These are phyloP conservation scores for Bothrops jararaca DNA, from an alignment of 2,113 vertebrate species.

Conservation along the genomic window DNA sequence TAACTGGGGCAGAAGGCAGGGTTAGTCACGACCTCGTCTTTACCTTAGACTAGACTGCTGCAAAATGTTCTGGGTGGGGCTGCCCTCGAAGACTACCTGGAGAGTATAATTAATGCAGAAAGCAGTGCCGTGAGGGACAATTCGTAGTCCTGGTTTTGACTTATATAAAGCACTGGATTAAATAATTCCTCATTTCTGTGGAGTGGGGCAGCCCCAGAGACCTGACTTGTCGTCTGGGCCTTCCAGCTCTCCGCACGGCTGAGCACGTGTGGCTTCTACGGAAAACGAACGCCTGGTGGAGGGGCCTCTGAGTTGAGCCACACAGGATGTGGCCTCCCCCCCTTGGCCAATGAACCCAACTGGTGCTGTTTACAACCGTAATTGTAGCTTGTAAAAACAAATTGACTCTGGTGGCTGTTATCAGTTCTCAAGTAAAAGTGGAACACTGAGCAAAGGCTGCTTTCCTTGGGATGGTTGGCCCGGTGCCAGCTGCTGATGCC, in stretches of 20 bases:
- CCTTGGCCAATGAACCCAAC: background rate
- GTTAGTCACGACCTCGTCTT: background rate
- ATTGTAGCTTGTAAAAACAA: background rate
- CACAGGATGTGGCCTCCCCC: too few relatives aligned
- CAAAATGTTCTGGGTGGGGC: background rate
- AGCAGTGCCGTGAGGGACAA: background rate
- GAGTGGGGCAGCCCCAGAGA: background rate
- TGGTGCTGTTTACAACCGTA: background rate
- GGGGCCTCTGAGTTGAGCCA: too few relatives aligned
- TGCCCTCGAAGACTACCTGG: background rate
- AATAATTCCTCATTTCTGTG: background rate
- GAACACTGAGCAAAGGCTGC: background rate
- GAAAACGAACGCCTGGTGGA: background rate
- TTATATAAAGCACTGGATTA: too few relatives aligned
- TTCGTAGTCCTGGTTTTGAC: background rate
- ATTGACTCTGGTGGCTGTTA: background rate
- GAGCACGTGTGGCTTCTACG: background rate
- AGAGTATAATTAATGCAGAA: background rate
- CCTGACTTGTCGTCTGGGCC: background rate
- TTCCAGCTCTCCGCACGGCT: background rate
- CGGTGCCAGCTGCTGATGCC: background rate
- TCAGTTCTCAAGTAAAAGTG: background rate
- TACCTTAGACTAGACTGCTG: background rate
- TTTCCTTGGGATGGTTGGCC: background rate
- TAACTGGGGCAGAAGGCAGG: background rate